Conservation (phyloP, 2,113 vertebrate genomes). For the Pelusios castaneus region DNA sequence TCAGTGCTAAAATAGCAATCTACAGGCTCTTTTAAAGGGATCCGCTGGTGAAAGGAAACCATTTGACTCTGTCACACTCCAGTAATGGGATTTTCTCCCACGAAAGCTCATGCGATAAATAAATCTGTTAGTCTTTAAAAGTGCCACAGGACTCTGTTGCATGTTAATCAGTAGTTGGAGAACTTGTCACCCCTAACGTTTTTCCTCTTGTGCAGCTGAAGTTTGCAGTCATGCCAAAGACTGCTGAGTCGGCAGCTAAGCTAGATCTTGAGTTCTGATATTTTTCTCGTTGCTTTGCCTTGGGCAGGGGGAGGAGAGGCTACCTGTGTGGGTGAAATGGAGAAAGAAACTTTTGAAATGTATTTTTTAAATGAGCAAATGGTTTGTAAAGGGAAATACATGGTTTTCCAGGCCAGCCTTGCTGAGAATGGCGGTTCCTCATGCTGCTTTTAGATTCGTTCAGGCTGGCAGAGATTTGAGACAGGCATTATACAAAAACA, state of each 20-base stretch:
- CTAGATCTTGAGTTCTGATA: slow-evolving; percentile 8
- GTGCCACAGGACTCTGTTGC: too few species aligned
- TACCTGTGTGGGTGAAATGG: neutral
- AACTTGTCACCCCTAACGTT: slow-evolving; percentile 5
- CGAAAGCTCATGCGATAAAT: too few species aligned
- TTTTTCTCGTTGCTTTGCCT: neutral
- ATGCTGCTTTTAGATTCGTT: neutral
- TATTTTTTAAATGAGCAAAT: slow-evolving; percentile 11
- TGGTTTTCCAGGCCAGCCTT: neutral
- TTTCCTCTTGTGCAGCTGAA: neutral
- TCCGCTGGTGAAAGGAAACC: slow-evolving; percentile 21
- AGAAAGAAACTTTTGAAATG: slow-evolving; percentile 7
- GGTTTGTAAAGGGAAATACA: neutral
- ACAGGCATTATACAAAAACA: neutral
- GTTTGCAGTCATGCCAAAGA: neutral
- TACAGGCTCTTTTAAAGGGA: neutral
- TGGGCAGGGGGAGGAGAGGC: neutral
- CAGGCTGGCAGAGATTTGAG: neutral
- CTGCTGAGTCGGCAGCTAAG: slow-evolving; percentile 40
- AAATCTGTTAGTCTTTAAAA: too few species aligned
- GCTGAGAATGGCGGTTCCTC: neutral
- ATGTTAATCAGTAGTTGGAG: neutral
- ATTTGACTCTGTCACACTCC: fast-evolving
- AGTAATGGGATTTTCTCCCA: too few species aligned
- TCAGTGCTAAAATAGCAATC: slow-evolving; percentile 32